Percentiles rank a stretch among this genome's conserved stretches.
Evolutionary conservation across 2,113 vertebrate genomes (phyloP).

Genomic region (Hippocampus comes): DNA sequence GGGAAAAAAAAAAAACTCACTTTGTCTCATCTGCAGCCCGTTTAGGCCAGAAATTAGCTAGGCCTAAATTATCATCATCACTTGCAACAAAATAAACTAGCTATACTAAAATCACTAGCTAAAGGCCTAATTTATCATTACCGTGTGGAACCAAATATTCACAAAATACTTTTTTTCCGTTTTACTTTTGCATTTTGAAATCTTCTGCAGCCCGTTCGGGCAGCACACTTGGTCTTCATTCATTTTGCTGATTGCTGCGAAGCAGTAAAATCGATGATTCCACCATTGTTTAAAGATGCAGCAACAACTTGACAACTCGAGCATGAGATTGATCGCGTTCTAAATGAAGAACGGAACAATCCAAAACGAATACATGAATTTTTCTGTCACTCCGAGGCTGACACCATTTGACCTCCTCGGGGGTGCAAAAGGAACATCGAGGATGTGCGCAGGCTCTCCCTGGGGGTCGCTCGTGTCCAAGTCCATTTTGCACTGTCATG

Average conservation of each 20-base stretch:
- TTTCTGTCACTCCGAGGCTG: not conserved
- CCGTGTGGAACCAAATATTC: not conserved
- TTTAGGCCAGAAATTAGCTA: not conserved
- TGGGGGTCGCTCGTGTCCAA: conserved; percentile 20
- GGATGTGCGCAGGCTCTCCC: conserved; percentile 40
- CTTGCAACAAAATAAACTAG: too few relatives aligned
- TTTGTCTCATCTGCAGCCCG: too few relatives aligned
- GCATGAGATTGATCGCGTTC: not conserved
- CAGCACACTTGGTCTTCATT: not conserved
- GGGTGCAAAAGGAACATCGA: conserved; percentile 19
- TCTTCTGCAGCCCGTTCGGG: not conserved
- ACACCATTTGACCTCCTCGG: conserved; percentile 34
- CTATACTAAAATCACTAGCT: too few relatives aligned
- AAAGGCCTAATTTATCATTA: not conserved
- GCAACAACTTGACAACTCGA: not conserved
- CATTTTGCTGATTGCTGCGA: not conserved
- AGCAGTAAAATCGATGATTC: not conserved
- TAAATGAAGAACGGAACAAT: not conserved
- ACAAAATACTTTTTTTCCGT: not conserved
- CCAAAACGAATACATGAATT: not conserved
- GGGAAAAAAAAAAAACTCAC: too few relatives aligned
- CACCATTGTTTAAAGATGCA: not conserved
- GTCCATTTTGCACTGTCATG: conserved; percentile 60
- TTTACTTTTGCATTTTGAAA: not conserved
- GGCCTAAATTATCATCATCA: too few relatives aligned